Evolutionary conservation across 2,888 invertebrate genomes (phyloP).

Genomic region (Brachypterus glaber): DNA sequence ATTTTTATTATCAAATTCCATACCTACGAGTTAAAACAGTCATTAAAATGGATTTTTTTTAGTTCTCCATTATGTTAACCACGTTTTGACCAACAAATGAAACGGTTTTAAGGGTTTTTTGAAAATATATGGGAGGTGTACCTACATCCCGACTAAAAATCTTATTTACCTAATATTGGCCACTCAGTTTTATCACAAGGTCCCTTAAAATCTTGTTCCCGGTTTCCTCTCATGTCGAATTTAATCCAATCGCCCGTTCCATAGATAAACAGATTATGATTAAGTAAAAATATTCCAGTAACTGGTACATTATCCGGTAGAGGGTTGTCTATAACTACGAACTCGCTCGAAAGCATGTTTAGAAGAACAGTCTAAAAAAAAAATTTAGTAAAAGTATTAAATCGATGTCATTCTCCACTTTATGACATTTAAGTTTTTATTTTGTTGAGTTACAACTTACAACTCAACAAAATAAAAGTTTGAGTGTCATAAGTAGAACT

Average conservation of each 20-base stretch:
- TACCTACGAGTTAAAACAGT: slow-evolving; percentile 39
- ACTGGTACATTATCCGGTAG: slow-evolving; percentile 58
- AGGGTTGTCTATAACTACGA: slow-evolving; percentile 76
- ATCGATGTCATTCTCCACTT: too few species aligned
- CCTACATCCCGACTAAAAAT: slow-evolving; percentile 31
- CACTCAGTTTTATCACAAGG: slow-evolving; percentile 52
- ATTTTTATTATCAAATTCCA: slow-evolving; percentile 61
- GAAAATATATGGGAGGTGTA: background rate
- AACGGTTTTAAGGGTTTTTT: slow-evolving; percentile 3
- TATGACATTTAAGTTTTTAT: too few species aligned
- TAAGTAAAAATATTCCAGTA: slow-evolving; percentile 55
- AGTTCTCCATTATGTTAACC: too few species aligned
- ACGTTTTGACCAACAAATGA: background rate
- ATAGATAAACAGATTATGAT: slow-evolving; percentile 66
- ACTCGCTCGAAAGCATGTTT: slow-evolving; percentile 91
- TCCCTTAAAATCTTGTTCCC: slow-evolving; percentile 49
- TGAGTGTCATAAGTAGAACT: background rate
- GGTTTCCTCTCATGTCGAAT: slow-evolving; percentile 69
- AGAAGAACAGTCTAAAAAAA: slow-evolving; percentile 67
- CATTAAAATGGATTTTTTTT: slow-evolving; percentile 14
- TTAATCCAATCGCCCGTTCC: slow-evolving; percentile 67
- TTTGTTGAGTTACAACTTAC: background rate
- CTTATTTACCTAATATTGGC: slow-evolving; percentile 64
- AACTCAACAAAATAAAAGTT: background rate
- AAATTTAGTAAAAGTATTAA: too few species aligned